Conservation (phyloP, 2,888 invertebrate species). For the Rhopalosiphum nymphaeae region DNA sequence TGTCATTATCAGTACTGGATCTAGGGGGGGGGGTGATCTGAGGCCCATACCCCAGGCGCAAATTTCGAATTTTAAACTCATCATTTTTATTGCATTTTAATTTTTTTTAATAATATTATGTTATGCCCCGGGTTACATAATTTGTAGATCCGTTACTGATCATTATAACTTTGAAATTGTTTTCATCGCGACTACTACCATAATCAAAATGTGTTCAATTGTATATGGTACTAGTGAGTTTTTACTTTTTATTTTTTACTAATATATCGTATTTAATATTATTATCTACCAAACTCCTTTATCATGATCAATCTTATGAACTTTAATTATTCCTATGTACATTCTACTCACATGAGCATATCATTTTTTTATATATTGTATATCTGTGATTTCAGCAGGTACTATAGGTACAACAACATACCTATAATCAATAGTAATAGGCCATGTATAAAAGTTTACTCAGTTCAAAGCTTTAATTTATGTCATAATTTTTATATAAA, state of each 20-base stretch:
- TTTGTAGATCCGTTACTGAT: too few species aligned
- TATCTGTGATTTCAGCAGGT: background rate
- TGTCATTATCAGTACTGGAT: too few species aligned
- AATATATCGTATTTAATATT: background rate
- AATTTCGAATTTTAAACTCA: too few species aligned
- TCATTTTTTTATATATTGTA: background rate
- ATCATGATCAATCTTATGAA: background rate
- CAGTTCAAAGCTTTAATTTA: background rate
- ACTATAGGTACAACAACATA: background rate
- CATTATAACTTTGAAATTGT: background rate
- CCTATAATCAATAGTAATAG: background rate
- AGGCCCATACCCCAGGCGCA: too few species aligned
- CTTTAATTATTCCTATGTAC: too few species aligned
- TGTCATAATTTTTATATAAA: background rate
- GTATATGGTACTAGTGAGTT: background rate
- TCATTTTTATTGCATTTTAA: too few species aligned
- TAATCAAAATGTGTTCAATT: background rate
- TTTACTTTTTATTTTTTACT: background rate
- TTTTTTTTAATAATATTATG: too few species aligned
- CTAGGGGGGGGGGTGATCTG: too few species aligned
- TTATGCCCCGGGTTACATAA: too few species aligned
- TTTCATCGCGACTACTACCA: background rate
- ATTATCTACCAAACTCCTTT: background rate
- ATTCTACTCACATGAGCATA: background rate
- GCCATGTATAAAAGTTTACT: background rate